Evolutionary conservation across 2,797 vertebrate genomes (phyloP).

Genomic region (Tapera naevia): DNA sequence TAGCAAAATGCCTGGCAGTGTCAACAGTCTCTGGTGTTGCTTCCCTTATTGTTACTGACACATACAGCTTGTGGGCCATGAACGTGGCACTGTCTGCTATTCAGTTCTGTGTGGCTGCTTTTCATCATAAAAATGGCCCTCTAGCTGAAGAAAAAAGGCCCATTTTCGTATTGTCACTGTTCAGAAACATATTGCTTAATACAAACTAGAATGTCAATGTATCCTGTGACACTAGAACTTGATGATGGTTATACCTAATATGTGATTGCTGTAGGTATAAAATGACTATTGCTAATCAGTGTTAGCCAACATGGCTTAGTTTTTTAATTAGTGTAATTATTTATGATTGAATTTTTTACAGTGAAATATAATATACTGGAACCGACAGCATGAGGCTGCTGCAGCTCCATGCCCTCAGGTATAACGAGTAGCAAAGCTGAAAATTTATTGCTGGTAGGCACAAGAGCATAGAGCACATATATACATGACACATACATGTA

Average conservation of each 20-base stretch:
- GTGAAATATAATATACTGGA: neutral
- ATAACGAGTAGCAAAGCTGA: neutral
- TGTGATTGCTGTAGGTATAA: neutral
- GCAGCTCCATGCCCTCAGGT: neutral
- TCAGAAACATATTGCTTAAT: neutral
- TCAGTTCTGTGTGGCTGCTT: neutral
- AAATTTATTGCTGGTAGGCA: neutral
- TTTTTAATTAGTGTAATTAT: neutral
- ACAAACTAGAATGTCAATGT: neutral
- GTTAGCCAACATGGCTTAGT: neutral
- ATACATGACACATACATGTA: neutral
- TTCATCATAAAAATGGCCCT: neutral
- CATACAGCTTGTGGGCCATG: neutral
- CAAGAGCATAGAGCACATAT: neutral
- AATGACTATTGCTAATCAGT: neutral
- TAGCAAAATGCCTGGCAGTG: neutral
- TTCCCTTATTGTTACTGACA: neutral
- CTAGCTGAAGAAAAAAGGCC: neutral
- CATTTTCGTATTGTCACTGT: neutral
- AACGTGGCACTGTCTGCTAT: neutral
- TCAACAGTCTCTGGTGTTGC: neutral
- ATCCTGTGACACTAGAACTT: neutral
- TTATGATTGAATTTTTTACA: neutral
- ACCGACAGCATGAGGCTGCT: neutral
- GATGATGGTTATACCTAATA: fast-evolving